Evolutionary conservation across 2,797 vertebrate genomes (phyloP), one percentile per base, ranked within the genome.

Genomic region (Sciaenops ocellatus): DNA sequence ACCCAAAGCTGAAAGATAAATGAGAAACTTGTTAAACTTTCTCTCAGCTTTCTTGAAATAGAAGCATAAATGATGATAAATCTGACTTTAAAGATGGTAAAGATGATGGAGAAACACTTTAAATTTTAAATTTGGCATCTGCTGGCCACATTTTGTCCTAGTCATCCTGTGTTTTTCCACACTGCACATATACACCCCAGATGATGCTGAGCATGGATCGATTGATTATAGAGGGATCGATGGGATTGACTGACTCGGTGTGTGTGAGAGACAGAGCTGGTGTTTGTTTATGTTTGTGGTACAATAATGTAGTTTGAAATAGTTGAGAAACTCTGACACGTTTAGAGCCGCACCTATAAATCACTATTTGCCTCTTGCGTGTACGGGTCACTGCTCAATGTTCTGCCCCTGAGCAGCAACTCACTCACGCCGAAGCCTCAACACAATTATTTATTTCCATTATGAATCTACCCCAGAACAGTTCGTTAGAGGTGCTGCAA

Each of bases 241-340:
- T 81, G 52, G 15, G 41, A 85, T 68, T 10, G 72, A 83, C 50
- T 3, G n/a, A 61, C 20, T 81, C 69, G 72, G 76, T n/a, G 69
- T 34, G 34, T 9, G 34, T 38, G 30, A 3, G 54, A 26, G 12
- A 16, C 13, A 12, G n/a, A 20, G 24, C 12, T 13, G 42, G 26
- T 28, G 22, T 17, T 17, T 57, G 41, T 57, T 66, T 17, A 10
- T 72, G 24, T 57, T 30, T 6, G n/a, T 34, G 42, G 7, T 3
- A 3, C 51, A 4, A 20, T 9, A 1, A n/a, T 22, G 1, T 20
- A 3, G 46, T 15, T 38, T 38, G 22, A 1, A 46, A 22, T n/a
- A 22, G 55, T 12, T 22, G 24, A 24, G 16, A 9, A 38, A 20
- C 18, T 28, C 17, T 6, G 26, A 5, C 60, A 18, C 6, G 13